Conservation (phyloP, 1,140 invertebrate genomes). For the Trinorchestia longiramus region DNA sequence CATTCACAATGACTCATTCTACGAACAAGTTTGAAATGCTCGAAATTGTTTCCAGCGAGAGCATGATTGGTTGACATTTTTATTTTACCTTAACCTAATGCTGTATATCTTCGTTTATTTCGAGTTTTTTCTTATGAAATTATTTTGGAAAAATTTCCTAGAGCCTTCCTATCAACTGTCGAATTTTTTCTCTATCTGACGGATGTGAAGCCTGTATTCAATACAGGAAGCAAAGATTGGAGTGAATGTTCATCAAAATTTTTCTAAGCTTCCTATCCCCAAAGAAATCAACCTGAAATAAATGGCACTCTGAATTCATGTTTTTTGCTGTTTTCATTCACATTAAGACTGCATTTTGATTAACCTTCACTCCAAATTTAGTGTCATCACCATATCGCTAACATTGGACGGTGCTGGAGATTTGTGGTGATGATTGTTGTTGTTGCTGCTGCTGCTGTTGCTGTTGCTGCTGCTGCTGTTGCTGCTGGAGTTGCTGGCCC, state of each 20-base stretch:
- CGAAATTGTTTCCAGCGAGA: no score
- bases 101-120: no score
- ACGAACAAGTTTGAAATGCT: neutral
- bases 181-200: no score
- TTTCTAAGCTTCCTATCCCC: neutral
- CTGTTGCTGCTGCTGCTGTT: conserved; percentile 32
- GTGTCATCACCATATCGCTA: neutral
- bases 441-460: conserved; percentile 22
- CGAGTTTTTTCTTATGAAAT: no score
- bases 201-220: no score
- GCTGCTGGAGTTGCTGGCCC: conserved; percentile 36
- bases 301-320: neutral
- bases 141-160: no score
- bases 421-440: conserved; percentile 26
- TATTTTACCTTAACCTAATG: no score
- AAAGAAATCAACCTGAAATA: neutral
- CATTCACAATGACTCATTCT: neutral
- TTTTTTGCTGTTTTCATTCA: neutral
- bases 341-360: neutral
- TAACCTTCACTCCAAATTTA: neutral
- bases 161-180: no score
- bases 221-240: no score
- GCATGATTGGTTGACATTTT: no score
- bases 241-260: no score
- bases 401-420: conserved; percentile 37